Conservation (phyloP, 2,888 invertebrate species). For the Chrysolina oricalcia region DNA sequence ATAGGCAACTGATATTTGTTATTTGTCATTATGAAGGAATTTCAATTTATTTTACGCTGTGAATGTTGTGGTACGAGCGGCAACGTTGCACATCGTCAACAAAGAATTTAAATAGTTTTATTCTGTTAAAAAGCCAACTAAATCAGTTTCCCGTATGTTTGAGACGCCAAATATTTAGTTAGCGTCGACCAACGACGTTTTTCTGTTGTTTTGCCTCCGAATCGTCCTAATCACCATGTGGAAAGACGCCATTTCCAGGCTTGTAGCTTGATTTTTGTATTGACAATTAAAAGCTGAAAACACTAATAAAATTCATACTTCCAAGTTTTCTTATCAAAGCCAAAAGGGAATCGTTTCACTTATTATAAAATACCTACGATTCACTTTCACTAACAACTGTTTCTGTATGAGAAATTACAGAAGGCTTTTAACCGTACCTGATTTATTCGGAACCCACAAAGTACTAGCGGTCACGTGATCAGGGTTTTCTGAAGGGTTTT, state of each 20-base stretch:
- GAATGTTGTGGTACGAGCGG: slow-evolving; percentile 47
- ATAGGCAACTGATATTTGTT: background rate
- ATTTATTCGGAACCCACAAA: slow-evolving; percentile 66
- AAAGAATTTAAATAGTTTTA: slow-evolving; percentile 28
- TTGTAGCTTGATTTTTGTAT: slow-evolving; percentile 74
- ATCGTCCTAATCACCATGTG: slow-evolving; percentile 75
- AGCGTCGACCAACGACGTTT: background rate
- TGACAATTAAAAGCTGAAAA: slow-evolving; percentile 36
- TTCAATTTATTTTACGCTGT: slow-evolving; percentile 29
- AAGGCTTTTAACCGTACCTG: slow-evolving; percentile 70
- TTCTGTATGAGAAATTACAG: slow-evolving; percentile 57
- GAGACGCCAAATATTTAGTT: background rate
- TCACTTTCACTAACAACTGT: slow-evolving; percentile 57
- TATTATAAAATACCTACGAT: slow-evolving; percentile 35
- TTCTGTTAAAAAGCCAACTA: background rate
- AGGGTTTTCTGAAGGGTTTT: background rate
- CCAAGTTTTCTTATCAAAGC: background rate
- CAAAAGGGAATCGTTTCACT: slow-evolving; percentile 21
- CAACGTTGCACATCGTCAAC: slow-evolving; percentile 57
- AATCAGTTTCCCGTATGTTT: slow-evolving; percentile 13
- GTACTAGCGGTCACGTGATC: slow-evolving; percentile 70
- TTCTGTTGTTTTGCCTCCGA: slow-evolving; percentile 36
- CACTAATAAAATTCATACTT: slow-evolving; percentile 4
- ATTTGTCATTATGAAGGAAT: slow-evolving; percentile 24
- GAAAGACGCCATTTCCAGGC: slow-evolving; percentile 84